Conservation (phyloP, 2,888 invertebrate species). For the Rutpela maculata region DNA sequence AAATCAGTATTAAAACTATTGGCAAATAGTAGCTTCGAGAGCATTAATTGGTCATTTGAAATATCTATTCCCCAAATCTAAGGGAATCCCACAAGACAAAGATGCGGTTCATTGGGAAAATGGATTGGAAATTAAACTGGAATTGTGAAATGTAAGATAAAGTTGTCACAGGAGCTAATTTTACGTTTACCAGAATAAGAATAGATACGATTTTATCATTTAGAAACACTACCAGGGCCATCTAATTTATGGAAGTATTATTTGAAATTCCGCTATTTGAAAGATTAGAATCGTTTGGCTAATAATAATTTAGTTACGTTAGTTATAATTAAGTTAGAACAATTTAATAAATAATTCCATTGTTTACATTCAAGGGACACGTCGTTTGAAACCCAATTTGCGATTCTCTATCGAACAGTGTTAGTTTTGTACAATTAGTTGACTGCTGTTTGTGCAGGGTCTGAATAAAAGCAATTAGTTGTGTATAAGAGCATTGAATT, state of each 20-base stretch:
- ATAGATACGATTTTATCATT: constrained; percentile 1
- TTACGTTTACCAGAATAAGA: constrained; percentile 15
- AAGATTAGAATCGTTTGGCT: neutral
- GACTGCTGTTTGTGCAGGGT: too few species aligned
- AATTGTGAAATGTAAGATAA: constrained; percentile 25
- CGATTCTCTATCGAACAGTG: too few species aligned
- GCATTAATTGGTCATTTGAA: constrained; percentile 9
- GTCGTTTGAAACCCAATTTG: too few species aligned
- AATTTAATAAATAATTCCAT: too few species aligned
- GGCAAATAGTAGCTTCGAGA: neutral
- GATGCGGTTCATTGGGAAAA: constrained; percentile 5
- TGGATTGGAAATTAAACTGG: constrained; percentile 31
- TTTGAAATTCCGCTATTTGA: constrained; percentile 12
- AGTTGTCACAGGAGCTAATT: constrained; percentile 26
- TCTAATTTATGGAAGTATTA: constrained; percentile 16
- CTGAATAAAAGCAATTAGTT: too few species aligned
- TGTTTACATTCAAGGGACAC: too few species aligned
- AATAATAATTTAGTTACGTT: neutral
- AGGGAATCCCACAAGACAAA: constrained; percentile 15
- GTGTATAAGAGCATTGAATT: too few species aligned
- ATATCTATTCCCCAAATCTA: constrained; percentile 8
- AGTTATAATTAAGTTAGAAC: too few species aligned
- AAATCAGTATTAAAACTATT: neutral
- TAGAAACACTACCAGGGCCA: neutral
- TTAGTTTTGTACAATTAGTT: too few species aligned